Base-by-base conservation (phyloP, 1,140 invertebrate genomes). In the Brachionus rubens region DNA sequence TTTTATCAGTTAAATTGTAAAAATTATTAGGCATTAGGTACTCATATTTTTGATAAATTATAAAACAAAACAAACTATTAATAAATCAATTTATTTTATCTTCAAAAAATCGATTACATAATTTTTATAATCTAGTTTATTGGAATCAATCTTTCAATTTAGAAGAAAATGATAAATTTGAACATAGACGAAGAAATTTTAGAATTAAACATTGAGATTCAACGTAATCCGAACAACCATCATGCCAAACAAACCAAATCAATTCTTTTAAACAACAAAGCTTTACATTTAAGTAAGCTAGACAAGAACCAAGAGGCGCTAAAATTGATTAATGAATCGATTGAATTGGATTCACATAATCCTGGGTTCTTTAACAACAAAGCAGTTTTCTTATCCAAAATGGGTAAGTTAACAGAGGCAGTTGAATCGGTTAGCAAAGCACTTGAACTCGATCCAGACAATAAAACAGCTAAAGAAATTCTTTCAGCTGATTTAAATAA, bases 401-500 rank as follows among this genome's bases (percentile, higher is more conserved):
- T 65, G 59, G 30, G 19, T 24, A 65, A 65, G 19, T 65, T 41
- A 16, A 65, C 41, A 19, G 59, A 65, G 10, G 59, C 59, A 24
- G 21, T 41, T 46, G 59, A 65, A 24, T 65, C 59, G 9, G 36
- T 43, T 7, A 65, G 41, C 24, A 65, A 43, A 65, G 33, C 59
- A 16, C 16, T 65, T 1, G 14, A 65, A 40, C 12, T 65, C n/a
- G 59, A 65, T 9, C 59, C 59, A 19, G 6, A 65, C 2, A 65
- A 43, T 14, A 43, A 41, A 40, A 65, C 33, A 16, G 26, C 59
- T 30, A 19, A 24, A 12, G 59, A 65, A 43, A 41, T 65, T 7
- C 36, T 65, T 0, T 41, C 59, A 19, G 33, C 41, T 1, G 26
- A 41, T 65, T 65, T 65, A 36, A 65, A 65, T 36, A 65, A 65